Evolutionary conservation across 2,797 vertebrate species (phyloP), one percentile per base, ranked within the genome.

Genomic region (Poecile montanus): DNA sequence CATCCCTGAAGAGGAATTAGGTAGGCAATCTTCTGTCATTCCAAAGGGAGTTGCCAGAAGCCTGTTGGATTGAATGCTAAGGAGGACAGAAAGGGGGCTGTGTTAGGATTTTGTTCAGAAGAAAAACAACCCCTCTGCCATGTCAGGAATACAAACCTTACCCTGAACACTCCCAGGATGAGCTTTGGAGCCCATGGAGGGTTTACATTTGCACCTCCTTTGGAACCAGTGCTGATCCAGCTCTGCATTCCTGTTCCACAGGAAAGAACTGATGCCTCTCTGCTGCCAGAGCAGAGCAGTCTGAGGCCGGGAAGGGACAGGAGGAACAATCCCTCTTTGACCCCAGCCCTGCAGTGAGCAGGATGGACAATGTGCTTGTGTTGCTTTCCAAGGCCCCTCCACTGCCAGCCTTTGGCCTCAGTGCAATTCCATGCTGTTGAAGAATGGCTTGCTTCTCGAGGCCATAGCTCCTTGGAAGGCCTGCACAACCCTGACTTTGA

Each of bases 71-170:
- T 77, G n/a, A 17, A 2, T 16, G n/a, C 42, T 7, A 25, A 34
- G 42, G 1, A 18, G 6, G 7, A 9, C 8, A 26, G 15, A 10
- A 7, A 3, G 50, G 34, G 0, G 17, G 4, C 3, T 11, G 3
- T 51, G n/a, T 58, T 54, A 51, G 16, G 22, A 36, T 56, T 63
- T 26, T 80, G 6, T 47, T 71, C 18, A 29, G 66, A 72, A 44
- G 20, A 19, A 38, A 74, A 70, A 11, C 2, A 32, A 30, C 40
- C 8, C 10, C 9, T 40, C 20, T 42, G 23, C n/a, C 15, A 26
- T 44, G 11, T 81, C 44, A 56, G 34, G 45, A 50, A 16, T 21
- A 50, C 36, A 61, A 42, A 61, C 13, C 45, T 61, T 6, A 10
- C 4, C 29, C 34, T n/a, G 34, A 12, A 26, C 22, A 61, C 36